These are phyloP conservation scores for Columba guinea DNA, from an alignment of 2,797 vertebrate species.

Conservation along the genomic window DNA sequence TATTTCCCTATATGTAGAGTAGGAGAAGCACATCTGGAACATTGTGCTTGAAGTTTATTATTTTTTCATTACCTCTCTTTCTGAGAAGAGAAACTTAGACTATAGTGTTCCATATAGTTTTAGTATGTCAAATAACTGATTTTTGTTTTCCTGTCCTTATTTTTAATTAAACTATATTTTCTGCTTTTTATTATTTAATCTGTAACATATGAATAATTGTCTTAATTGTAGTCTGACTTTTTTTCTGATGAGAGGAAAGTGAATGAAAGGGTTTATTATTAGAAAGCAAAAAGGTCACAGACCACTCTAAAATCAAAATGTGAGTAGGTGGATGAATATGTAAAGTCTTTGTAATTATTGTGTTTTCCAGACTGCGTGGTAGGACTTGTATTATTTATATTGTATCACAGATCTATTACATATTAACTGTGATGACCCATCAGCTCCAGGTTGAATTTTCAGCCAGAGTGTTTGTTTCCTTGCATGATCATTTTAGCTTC, in stretches of 20 bases:
- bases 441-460: neutral
- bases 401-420: neutral
- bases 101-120: neutral
- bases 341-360: neutral
- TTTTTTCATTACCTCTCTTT: neutral
- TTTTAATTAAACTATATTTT: neutral
- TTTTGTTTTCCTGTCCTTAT: neutral
- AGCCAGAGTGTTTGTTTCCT: neutral
- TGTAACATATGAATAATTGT: neutral
- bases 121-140: neutral
- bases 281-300: neutral
- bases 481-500: neutral
- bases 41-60: neutral
- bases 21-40: fast-evolving
- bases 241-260: neutral
- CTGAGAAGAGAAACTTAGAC: neutral
- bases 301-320: neutral
- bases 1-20: neutral
- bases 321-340: neutral
- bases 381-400: neutral
- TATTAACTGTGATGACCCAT: neutral
- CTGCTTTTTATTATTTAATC: neutral
- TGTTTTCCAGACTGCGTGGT: neutral
- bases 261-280: neutral
- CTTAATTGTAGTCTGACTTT: neutral